Percentiles rank a stretch among this genome's conserved stretches.
These are phyloP conservation scores for Diadegma fenestrale DNA, from an alignment of 2,888 invertebrate species.

Conservation along the genomic window DNA sequence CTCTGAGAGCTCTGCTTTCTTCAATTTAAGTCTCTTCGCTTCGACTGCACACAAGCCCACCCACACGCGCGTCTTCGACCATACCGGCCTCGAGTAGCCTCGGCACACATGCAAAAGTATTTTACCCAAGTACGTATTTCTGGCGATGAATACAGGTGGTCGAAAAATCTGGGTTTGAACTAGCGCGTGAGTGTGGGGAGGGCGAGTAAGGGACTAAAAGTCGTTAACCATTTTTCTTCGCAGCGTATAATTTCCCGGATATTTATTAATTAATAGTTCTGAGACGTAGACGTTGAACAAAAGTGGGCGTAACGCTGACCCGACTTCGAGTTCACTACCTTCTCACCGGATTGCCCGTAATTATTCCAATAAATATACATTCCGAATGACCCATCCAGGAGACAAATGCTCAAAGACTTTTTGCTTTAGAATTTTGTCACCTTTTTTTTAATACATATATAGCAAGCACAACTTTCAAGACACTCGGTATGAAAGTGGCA, in stretches of 20 bases:
- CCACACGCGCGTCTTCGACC: constrained; percentile 1
- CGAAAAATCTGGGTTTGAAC: not conserved
- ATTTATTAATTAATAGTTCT: not conserved
- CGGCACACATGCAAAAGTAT: not conserved
- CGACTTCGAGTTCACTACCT: not conserved
- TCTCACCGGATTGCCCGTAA: not conserved
- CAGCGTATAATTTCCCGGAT: not conserved
- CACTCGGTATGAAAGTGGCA: not conserved
- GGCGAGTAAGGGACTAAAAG: not conserved
- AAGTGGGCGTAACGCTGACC: not conserved
- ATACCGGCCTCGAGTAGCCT: not conserved
- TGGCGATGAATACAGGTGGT: not conserved
- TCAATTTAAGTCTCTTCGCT: constrained; percentile 60
- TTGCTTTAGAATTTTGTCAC: not conserved
- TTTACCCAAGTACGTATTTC: not conserved
- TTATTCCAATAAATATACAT: not conserved
- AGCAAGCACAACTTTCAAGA: not conserved
- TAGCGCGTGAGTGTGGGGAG: too few relatives aligned
- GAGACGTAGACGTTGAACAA: not conserved
- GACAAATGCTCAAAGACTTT: not conserved
- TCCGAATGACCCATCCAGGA: not conserved
- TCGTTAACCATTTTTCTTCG: not conserved
- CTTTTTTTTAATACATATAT: not conserved
- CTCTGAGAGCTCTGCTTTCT: constrained; percentile 57
- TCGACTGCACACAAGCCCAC: constrained; percentile 30